Conservation (phyloP, 2,113 vertebrate species). For the Muscicapa adusta region DNA sequence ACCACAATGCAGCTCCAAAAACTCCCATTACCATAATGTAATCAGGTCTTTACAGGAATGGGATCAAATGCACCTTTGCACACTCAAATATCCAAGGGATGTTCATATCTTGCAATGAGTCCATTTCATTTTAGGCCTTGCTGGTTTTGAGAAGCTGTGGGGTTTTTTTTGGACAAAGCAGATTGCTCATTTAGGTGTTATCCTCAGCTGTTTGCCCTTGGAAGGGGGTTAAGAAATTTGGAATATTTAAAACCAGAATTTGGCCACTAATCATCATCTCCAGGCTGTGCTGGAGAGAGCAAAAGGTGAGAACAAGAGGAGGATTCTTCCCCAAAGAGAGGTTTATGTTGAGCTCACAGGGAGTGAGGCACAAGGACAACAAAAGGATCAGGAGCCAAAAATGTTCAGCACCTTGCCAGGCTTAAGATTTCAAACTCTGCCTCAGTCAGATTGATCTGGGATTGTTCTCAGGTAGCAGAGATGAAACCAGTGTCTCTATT, state of each 20-base stretch:
- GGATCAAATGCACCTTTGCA: conserved; percentile 35
- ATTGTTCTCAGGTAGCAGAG: neutral
- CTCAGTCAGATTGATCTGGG: neutral
- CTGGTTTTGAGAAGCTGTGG: neutral
- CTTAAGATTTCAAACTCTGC: neutral
- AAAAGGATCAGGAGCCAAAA: neutral
- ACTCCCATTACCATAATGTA: conserved; percentile 31
- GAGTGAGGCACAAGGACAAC: neutral
- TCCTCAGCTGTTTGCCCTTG: neutral
- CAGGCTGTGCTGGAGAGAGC: neutral
- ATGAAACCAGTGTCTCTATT: neutral
- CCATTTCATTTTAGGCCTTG: neutral
- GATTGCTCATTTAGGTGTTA: neutral
- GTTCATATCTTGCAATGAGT: neutral
- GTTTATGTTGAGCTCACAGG: neutral
- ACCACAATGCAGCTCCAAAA: neutral
- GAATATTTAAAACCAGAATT: neutral
- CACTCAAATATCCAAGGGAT: neutral
- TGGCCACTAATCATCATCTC: neutral
- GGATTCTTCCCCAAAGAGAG: neutral
- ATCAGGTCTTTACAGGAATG: neutral
- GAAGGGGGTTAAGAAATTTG: neutral
- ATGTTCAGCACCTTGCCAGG: neutral
- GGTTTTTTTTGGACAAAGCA: neutral
- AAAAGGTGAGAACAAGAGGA: neutral